Conservation (phyloP, 53 echinoderm and acorn worm species). For the Patiria pectinifera region DNA sequence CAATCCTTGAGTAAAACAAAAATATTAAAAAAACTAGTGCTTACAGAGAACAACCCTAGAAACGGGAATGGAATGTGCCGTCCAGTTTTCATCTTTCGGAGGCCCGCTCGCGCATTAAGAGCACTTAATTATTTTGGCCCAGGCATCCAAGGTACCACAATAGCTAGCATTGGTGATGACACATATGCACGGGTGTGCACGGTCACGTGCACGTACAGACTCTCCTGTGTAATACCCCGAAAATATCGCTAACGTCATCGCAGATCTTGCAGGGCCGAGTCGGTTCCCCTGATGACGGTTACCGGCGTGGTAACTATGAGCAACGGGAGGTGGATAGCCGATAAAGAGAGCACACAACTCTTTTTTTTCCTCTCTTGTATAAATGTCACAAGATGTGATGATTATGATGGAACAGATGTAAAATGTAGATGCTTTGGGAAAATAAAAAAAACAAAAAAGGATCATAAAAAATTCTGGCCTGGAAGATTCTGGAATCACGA, state of each 20-base stretch:
- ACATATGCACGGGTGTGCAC: neutral
- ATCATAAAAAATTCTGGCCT: neutral
- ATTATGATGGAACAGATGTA: neutral
- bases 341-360: neutral
- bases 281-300: conserved; percentile 33
- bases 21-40: neutral
- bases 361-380: neutral
- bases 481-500: too few relatives aligned
- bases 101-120: neutral
- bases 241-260: conserved; percentile 62
- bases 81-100: conserved; percentile 7
- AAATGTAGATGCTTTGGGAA: neutral
- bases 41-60: neutral
- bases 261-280: conserved; percentile 20
- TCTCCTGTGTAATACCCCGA: conserved; percentile 29
- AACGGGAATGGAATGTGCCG: neutral
- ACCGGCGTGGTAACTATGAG: conserved; percentile 35
- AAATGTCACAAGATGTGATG: neutral
- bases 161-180: neutral
- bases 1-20: neutral
- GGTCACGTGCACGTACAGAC: too few relatives aligned
- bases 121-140: neutral
- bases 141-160: neutral
- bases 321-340: conserved; percentile 50
- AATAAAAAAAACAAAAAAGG: neutral